phyloP scores from a whole-genome alignment of 2,113 vertebrate species.

The Tylochromis polylepis region DNA sequence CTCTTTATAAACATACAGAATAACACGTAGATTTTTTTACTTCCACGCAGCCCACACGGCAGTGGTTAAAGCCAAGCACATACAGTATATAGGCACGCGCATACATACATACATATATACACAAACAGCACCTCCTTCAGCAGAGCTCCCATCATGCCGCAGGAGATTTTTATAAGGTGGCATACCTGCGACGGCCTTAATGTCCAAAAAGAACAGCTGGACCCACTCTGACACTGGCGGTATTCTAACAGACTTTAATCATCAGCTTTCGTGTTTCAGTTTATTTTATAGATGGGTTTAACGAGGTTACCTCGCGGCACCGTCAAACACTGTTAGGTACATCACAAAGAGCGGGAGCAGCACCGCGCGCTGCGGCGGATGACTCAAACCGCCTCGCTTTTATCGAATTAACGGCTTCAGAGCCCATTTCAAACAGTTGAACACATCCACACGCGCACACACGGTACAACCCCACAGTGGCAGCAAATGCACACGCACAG shows the following conservation, averaged over 20 bases:
- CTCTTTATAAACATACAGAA: not conserved
- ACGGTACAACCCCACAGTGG: not conserved
- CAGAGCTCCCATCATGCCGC: constrained; percentile 53
- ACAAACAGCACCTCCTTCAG: constrained; percentile 25
- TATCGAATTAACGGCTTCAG: constrained; percentile 52
- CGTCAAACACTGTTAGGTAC: not conserved
- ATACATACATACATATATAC: not conserved
- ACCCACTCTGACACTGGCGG: not conserved
- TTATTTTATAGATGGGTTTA: not conserved
- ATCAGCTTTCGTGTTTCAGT: not conserved
- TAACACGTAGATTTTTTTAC: not conserved
- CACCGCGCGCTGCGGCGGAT: constrained; percentile 57
- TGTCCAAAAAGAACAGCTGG: not conserved
- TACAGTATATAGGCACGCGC: not conserved
- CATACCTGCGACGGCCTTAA: constrained; percentile 9
- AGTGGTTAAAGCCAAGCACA: not conserved
- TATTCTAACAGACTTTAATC: not conserved
- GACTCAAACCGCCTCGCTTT: constrained; percentile 58
- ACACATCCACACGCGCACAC: not conserved
- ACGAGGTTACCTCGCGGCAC: not conserved
- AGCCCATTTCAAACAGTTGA: not conserved
- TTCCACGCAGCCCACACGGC: not conserved
- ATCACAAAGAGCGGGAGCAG: constrained; percentile 53
- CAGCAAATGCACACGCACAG: not conserved
- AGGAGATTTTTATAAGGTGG: constrained; percentile 40